Percentiles rank a stretch among this genome's conserved stretches.
phyloP scores from a whole-genome alignment of 2,113 vertebrate genomes.

The Halichoerus grypus region DNA sequence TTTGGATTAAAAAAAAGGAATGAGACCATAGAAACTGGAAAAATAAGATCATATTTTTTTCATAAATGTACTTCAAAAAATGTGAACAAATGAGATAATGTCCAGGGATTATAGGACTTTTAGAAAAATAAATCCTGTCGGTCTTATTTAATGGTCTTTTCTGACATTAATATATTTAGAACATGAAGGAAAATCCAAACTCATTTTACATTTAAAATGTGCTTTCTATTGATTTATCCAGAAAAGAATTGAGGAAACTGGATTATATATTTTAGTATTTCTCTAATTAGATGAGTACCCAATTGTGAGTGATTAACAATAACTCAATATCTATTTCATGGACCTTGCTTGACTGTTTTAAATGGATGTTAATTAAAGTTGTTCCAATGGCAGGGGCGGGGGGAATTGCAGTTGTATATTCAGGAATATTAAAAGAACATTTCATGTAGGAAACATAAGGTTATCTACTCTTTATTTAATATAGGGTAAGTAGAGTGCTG shows the following conservation, averaged over 20 bases:
- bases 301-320: constrained; percentile 50
- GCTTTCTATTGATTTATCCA: constrained; percentile 28
- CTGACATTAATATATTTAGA: constrained; percentile 47
- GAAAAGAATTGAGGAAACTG: constrained; percentile 5
- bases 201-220: constrained; percentile 42
- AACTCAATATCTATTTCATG: constrained; percentile 9
- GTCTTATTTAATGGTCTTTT: constrained; percentile 15
- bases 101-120: constrained; percentile 8
- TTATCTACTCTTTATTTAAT: neutral
- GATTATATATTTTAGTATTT: constrained; percentile 34
- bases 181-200: neutral
- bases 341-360: constrained; percentile 20
- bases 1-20: neutral
- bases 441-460: neutral
- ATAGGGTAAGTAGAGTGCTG: neutral
- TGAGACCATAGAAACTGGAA: neutral
- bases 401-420: neutral
- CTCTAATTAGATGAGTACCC: neutral
- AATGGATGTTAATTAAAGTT: constrained; percentile 46
- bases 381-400: neutral
- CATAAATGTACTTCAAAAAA: neutral
- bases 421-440: neutral
- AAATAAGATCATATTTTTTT: neutral
- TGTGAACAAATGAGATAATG: neutral
- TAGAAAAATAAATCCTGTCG: neutral